phyloP scores from a whole-genome alignment of 2,888 invertebrate species.

The Pediacus dermestoides region DNA sequence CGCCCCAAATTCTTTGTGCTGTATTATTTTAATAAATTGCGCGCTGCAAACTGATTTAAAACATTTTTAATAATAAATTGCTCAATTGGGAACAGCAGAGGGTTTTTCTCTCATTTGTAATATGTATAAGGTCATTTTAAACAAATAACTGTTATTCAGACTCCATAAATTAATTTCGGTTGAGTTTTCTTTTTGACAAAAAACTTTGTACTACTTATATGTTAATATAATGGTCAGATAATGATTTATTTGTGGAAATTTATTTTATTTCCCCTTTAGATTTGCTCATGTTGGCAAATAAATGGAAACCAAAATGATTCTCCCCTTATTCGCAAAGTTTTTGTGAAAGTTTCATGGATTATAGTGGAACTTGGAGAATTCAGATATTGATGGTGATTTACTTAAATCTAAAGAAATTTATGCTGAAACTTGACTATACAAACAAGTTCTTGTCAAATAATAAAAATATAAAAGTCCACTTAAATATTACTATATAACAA shows the following conservation, averaged over 20 bases:
- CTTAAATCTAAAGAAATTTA: constrained; percentile 8
- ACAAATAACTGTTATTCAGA: too few species aligned
- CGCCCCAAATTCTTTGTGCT: too few species aligned
- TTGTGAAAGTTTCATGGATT: constrained; percentile 7
- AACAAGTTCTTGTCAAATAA: constrained; percentile 6
- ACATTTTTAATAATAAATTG: too few species aligned
- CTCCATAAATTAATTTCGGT: too few species aligned
- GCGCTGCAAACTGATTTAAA: too few species aligned
- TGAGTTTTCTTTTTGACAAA: too few species aligned
- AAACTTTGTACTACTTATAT: constrained; percentile 1
- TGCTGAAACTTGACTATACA: constrained; percentile 5
- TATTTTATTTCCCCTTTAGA: constrained; percentile 1
- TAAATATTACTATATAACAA: too few species aligned
- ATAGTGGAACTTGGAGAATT: constrained; percentile 6
- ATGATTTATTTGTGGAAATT: constrained; percentile 2
- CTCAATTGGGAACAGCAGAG: too few species aligned
- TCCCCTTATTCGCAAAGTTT: neutral
- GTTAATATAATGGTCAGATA: neutral
- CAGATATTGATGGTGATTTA: constrained; percentile 8
- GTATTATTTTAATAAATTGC: too few species aligned
- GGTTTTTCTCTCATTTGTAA: too few species aligned
- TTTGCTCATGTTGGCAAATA: constrained; percentile 5
- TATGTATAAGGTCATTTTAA: too few species aligned
- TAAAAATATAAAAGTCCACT: constrained; percentile 1
- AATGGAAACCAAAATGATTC: constrained; percentile 5